These are phyloP conservation scores for Margarornis squamiger DNA, from an alignment of 2,797 vertebrate species.

Conservation along the genomic window DNA sequence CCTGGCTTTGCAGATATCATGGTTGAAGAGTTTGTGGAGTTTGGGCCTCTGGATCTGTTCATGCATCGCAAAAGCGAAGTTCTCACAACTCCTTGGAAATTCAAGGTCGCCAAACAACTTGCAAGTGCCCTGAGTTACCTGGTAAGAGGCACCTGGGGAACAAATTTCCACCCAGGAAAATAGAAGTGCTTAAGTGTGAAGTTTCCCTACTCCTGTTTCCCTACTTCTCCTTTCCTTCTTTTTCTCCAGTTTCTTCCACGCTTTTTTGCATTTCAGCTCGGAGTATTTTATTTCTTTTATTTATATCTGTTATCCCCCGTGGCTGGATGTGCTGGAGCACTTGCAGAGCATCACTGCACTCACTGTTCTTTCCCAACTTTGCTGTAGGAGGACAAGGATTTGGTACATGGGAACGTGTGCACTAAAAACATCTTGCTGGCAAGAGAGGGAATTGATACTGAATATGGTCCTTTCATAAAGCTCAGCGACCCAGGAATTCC, in stretches of 20 bases:
- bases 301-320: background rate
- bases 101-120: constrained; percentile 96
- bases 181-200: background rate
- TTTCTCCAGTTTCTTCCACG: background rate
- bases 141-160: constrained; percentile 76
- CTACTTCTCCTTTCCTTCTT: background rate
- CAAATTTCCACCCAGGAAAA: background rate
- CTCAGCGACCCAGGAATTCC: constrained; percentile 97
- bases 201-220: background rate
- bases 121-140: constrained; percentile 95
- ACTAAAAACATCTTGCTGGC: constrained; percentile 96
- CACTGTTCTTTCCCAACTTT: background rate
- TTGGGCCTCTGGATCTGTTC: constrained; percentile 91
- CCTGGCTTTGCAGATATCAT: constrained; percentile 87
- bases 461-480: constrained; percentile 94
- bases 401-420: constrained; percentile 95
- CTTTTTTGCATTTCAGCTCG: background rate
- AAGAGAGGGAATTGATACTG: constrained; percentile 84
- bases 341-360: background rate
- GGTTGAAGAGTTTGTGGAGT: constrained; percentile 95
- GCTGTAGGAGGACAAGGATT: constrained; percentile 92
- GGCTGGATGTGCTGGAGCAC: background rate
- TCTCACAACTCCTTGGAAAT: constrained; percentile 93
- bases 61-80: constrained; percentile 86
- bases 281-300: background rate